These are phyloP conservation scores for Enteromius radiatus DNA, from an alignment of 2,797 vertebrate genomes.

Conservation along the genomic window DNA sequence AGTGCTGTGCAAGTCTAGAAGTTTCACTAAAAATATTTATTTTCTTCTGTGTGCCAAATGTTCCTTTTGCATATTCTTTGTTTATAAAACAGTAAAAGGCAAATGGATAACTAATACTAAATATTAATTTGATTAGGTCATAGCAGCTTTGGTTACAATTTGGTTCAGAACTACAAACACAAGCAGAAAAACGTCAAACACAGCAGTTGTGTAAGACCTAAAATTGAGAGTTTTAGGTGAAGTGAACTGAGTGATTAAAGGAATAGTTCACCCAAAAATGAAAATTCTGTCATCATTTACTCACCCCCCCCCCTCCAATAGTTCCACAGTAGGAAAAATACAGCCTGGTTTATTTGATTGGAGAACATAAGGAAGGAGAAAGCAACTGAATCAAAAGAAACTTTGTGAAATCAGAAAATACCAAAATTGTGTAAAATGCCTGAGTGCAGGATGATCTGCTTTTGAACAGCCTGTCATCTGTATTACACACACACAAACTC, in stretches of 20 bases:
- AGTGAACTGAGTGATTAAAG: neutral
- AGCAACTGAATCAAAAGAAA: neutral
- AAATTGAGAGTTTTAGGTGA: neutral
- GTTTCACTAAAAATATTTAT: neutral
- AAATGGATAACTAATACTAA: neutral
- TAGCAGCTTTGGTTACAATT: neutral
- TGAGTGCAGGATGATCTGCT: conserved; percentile 30
- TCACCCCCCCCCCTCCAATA: too few relatives aligned
- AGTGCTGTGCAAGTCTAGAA: neutral
- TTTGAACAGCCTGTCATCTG: conserved; percentile 24
- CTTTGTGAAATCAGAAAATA: neutral
- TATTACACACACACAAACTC: neutral
- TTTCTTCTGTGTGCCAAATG: neutral
- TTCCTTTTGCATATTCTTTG: neutral
- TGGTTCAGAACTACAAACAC: neutral
- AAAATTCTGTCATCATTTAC: too few relatives aligned
- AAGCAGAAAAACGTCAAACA: neutral
- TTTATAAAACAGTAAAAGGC: neutral
- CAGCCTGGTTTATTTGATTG: neutral
- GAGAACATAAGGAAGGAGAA: neutral
- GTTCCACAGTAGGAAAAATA: too few relatives aligned
- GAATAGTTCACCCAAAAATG: too few relatives aligned
- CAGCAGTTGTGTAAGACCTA: neutral
- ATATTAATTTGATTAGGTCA: neutral
- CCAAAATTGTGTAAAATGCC: conserved; percentile 20